A percentile compares a stretch with the other conserved stretches of the same genome.
Evolutionary conservation across 2,888 invertebrate species (phyloP).

Genomic region (Pammene aurita): DNA sequence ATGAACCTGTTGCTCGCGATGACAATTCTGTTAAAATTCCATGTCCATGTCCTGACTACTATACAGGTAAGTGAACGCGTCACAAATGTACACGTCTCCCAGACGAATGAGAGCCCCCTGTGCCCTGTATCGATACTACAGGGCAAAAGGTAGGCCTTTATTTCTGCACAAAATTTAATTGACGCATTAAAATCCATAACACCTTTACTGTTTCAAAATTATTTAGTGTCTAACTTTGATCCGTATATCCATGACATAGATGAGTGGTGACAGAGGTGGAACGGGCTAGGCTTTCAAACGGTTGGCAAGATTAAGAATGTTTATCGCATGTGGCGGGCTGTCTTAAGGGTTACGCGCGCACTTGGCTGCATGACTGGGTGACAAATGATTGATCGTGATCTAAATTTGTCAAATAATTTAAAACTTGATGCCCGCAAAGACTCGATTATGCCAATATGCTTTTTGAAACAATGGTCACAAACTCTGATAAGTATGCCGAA

Average conservation of each 20-base stretch:
- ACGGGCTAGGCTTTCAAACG: constrained; percentile 18
- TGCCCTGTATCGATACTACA: no score
- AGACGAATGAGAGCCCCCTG: no score
- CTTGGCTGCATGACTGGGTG: constrained; percentile 26
- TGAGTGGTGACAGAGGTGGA: constrained; percentile 44
- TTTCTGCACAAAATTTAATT: not conserved
- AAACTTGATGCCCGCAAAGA: constrained; percentile 20
- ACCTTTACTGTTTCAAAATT: not conserved
- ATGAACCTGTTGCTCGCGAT: not conserved
- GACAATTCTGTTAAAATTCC: not conserved
- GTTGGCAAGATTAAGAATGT: constrained; percentile 8
- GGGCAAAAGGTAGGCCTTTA: no score
- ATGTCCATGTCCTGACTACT: not conserved
- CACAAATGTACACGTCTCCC: no score
- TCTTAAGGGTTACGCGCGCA: constrained; percentile 15
- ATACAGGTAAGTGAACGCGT: constrained; percentile 6
- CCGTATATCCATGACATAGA: constrained; percentile 42
- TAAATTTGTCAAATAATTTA: constrained; percentile 29
- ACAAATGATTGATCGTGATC: constrained; percentile 30
- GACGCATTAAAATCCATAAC: not conserved
- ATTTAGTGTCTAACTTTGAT: constrained; percentile 33
- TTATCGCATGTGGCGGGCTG: constrained; percentile 10
- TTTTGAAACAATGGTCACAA: constrained; percentile 15
- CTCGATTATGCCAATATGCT: constrained; percentile 30
- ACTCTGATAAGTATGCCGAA: constrained; percentile 21